A percentile compares a stretch with the other conserved stretches of the same genome.
These are phyloP conservation scores for Dipodomys ordii DNA, from an alignment of 2,113 vertebrate species.

Conservation along the genomic window DNA sequence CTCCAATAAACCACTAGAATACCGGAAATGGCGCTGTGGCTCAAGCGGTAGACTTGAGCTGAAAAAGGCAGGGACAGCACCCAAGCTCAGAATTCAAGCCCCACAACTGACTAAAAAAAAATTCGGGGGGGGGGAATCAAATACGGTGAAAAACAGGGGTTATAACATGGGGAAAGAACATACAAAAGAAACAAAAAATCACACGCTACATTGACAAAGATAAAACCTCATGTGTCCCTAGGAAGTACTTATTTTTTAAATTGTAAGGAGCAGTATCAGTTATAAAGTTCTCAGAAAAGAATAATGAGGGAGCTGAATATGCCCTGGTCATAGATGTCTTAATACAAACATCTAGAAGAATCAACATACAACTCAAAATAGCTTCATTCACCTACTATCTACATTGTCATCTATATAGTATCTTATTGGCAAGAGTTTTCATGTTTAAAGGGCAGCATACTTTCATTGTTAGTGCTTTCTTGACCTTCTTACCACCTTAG, in stretches of 20 bases:
- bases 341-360: not conserved
- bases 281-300: not conserved
- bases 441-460: not conserved
- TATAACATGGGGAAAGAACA: too few species aligned
- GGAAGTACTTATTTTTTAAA: not conserved
- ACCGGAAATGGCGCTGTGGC: too few species aligned
- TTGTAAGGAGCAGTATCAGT: not conserved
- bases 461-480: not conserved
- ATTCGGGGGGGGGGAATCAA: too few species aligned
- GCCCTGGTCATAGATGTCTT: not conserved
- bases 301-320: not conserved
- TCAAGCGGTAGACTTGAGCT: too few species aligned
- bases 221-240: too few species aligned
- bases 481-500: not conserved
- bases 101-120: too few species aligned
- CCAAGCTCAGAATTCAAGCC: too few species aligned
- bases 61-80: too few species aligned
- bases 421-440: not conserved
- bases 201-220: too few species aligned
- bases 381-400: not conserved
- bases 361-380: conserved; percentile 28
- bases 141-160: too few species aligned
- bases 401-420: not conserved
- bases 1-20: too few species aligned
- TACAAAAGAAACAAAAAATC: too few species aligned